These are phyloP conservation scores for Macroglossus sobrinus DNA, from an alignment of 2,113 vertebrate species.

Conservation along the genomic window DNA sequence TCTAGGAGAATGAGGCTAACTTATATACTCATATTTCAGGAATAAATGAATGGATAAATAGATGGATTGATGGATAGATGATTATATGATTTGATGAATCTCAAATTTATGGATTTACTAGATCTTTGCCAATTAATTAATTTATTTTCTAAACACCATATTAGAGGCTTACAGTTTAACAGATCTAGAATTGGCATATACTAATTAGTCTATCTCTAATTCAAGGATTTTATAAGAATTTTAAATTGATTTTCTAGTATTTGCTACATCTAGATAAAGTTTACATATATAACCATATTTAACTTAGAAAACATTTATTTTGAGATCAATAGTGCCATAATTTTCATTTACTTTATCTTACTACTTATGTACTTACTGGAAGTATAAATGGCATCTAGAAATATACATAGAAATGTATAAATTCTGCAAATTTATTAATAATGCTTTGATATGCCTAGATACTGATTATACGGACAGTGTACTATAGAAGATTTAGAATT, in stretches of 20 bases:
- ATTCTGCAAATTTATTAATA: constrained; percentile 57
- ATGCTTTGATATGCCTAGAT: constrained; percentile 11
- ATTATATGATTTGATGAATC: background rate
- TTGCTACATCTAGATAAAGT: background rate
- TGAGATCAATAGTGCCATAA: background rate
- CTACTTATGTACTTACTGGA: background rate
- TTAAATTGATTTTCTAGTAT: background rate
- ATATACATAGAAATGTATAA: constrained; percentile 40
- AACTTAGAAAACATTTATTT: constrained; percentile 4
- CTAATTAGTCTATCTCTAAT: background rate
- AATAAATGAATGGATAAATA: background rate
- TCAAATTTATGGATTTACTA: background rate
- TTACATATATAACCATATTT: background rate
- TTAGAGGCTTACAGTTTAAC: background rate
- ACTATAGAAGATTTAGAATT: constrained; percentile 50
- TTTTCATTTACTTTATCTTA: constrained; percentile 44
- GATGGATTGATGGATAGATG: background rate
- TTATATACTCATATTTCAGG: background rate
- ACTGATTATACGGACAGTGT: background rate
- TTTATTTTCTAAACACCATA: background rate
- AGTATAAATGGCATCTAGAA: constrained; percentile 6
- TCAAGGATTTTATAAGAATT: background rate
- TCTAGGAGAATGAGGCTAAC: background rate
- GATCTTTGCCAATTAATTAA: background rate
- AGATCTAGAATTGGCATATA: background rate